phyloP scores from a whole-genome alignment of 2,113 vertebrate genomes.

The Fregata magnificens region DNA sequence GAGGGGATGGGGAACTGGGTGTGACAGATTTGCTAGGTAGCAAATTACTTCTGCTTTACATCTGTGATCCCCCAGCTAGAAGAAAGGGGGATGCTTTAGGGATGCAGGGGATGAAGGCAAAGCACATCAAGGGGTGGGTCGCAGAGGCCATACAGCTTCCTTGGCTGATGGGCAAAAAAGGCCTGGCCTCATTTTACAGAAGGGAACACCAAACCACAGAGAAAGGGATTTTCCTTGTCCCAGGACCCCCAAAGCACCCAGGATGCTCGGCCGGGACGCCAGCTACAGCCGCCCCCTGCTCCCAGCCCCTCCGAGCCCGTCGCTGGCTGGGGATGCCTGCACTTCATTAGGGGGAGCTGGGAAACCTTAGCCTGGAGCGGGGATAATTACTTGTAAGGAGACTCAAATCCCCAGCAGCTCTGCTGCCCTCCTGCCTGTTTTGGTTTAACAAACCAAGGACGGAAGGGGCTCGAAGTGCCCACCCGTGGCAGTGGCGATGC shows the following conservation, averaged over 20 bases:
- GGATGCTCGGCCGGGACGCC: not conserved
- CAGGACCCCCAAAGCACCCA: not conserved
- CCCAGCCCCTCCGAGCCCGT: not conserved
- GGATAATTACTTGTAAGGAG: constrained; percentile 38
- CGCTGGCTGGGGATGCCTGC: not conserved
- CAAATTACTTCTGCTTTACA: not conserved
- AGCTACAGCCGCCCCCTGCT: not conserved
- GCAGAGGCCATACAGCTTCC: not conserved
- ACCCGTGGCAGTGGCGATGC: not conserved
- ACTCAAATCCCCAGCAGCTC: not conserved
- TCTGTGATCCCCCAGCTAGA: not conserved
- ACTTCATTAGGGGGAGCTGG: constrained; percentile 35
- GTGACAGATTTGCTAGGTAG: not conserved
- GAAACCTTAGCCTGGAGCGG: constrained; percentile 22
- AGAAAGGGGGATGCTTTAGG: not conserved
- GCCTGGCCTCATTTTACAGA: not conserved
- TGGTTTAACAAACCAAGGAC: constrained; percentile 63
- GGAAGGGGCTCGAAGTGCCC: not conserved
- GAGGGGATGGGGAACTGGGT: accelerated
- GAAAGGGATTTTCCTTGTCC: not conserved
- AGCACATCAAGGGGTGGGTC: not conserved
- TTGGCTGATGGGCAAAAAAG: not conserved
- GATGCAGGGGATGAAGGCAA: not conserved
- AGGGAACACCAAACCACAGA: not conserved
- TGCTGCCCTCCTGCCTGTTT: constrained; percentile 64